phyloP scores from a whole-genome alignment of 37 sponge, comb jelly and placozoan species.

The Spongilla lacustris region DNA sequence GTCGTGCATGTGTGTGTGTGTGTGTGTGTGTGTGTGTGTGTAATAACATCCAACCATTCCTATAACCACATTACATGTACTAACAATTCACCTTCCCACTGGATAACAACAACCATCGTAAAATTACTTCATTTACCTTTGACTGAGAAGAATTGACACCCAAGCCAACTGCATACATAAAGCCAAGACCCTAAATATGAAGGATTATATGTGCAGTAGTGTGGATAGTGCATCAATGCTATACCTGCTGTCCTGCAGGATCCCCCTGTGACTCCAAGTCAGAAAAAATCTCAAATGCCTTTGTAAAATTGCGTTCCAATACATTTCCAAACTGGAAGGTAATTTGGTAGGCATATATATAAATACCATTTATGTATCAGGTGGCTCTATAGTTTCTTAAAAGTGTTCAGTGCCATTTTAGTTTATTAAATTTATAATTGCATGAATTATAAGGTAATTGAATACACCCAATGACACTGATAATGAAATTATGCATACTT shows the following conservation, averaged over 20 bases:
- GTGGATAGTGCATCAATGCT: neutral
- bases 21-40: too few species aligned
- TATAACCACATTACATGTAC: too few species aligned
- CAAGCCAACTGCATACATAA: constrained; percentile 87
- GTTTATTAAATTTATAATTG: neutral
- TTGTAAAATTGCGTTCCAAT: constrained; percentile 69
- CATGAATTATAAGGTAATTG: too few species aligned
- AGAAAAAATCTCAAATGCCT: constrained; percentile 78
- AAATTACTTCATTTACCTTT: constrained; percentile 58
- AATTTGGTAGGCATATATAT: too few species aligned
- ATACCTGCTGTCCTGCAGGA: constrained; percentile 87
- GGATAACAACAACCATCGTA: too few species aligned
- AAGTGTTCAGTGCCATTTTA: neutral
- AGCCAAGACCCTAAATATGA: constrained; percentile 81
- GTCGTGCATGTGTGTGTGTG: too few species aligned
- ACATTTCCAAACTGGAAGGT: constrained; percentile 58
- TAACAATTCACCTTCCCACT: too few species aligned
- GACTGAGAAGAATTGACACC: constrained; percentile 91
- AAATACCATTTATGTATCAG: too few species aligned
- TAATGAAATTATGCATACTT: too few species aligned
- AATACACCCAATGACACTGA: too few species aligned
- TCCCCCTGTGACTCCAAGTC: constrained; percentile 65
- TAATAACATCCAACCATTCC: too few species aligned
- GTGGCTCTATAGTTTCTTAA: neutral
- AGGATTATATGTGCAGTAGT: neutral